Conservation (phyloP, 2,113 vertebrate species). For the Oxygymnocypris stewartii region DNA sequence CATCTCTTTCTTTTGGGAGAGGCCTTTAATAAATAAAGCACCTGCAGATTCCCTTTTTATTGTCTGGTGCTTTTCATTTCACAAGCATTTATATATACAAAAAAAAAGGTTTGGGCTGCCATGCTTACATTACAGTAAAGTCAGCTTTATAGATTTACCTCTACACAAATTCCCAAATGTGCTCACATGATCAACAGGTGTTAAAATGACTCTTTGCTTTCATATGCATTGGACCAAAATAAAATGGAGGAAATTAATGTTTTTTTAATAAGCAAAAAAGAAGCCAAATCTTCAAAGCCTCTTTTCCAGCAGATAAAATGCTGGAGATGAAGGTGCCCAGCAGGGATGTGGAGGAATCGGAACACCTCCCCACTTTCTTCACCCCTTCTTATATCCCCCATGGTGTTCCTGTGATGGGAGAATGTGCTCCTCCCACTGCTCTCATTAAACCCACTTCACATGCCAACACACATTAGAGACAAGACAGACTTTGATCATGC, state of each 20-base stretch:
- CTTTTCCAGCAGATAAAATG: slow-evolving; percentile 50
- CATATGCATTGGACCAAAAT: slow-evolving; percentile 49
- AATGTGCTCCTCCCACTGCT: slow-evolving; percentile 26
- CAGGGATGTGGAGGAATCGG: slow-evolving; percentile 34
- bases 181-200: slow-evolving; percentile 23
- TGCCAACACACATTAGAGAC: slow-evolving; percentile 38
- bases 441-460: slow-evolving; percentile 31
- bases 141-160: slow-evolving; percentile 14
- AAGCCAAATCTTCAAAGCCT: slow-evolving; percentile 39
- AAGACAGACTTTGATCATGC: slow-evolving; percentile 23
- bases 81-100: slow-evolving; percentile 2
- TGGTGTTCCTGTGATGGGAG: slow-evolving; percentile 47
- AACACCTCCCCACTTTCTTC: slow-evolving; percentile 1
- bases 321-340: slow-evolving; percentile 37
- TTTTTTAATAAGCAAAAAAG: slow-evolving; percentile 38
- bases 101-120: background rate
- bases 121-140: background rate
- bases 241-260: slow-evolving; percentile 42
- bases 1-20: slow-evolving; percentile 38
- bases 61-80: slow-evolving; percentile 27
- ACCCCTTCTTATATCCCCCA: slow-evolving; percentile 29
- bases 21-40: slow-evolving; percentile 26
- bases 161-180: background rate
- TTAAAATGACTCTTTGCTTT: slow-evolving; percentile 26
- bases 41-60: slow-evolving; percentile 13